Conservation (phyloP, 1,140 invertebrate genomes). For the Tetraneura akinire region DNA sequence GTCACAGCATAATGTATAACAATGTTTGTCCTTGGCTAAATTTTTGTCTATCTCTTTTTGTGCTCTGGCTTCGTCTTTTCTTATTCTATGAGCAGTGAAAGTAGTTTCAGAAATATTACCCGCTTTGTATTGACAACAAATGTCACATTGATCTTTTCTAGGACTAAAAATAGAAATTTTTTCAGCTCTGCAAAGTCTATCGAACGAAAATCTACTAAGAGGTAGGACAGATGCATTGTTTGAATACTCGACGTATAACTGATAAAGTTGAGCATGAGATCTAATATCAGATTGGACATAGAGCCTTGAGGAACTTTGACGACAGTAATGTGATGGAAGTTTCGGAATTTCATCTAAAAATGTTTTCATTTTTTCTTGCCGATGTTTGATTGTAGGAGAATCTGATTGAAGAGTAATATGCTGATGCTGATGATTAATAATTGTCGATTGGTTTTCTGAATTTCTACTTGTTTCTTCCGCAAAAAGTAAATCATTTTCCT, state of each 20-base stretch:
- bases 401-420: not conserved
- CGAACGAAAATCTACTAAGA: conserved; percentile 13
- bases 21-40: not conserved
- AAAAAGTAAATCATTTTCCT: not conserved
- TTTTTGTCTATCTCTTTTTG: conserved; percentile 4
- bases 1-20: conserved; percentile 26
- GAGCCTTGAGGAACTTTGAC: conserved; percentile 6
- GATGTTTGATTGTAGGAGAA: not conserved
- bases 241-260: conserved; percentile 11
- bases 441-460: not conserved
- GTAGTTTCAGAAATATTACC: conserved; percentile 17
- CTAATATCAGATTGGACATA: conserved; percentile 13
- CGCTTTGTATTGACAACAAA: not conserved
- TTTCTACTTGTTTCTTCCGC: not conserved
- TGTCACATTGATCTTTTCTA: conserved; percentile 13
- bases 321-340: conserved; percentile 3
- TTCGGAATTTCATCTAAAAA: conserved; percentile 7
- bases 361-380: not conserved
- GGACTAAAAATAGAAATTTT: conserved; percentile 21
- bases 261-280: not conserved
- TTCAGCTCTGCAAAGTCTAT: conserved; percentile 14
- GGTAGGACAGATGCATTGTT: conserved; percentile 2
- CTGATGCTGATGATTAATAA: not conserved
- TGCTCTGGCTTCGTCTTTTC: not conserved
- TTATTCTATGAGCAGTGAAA: conserved; percentile 12